phyloP scores from a whole-genome alignment of 2,113 vertebrate species.

The Psettodes erumei region DNA sequence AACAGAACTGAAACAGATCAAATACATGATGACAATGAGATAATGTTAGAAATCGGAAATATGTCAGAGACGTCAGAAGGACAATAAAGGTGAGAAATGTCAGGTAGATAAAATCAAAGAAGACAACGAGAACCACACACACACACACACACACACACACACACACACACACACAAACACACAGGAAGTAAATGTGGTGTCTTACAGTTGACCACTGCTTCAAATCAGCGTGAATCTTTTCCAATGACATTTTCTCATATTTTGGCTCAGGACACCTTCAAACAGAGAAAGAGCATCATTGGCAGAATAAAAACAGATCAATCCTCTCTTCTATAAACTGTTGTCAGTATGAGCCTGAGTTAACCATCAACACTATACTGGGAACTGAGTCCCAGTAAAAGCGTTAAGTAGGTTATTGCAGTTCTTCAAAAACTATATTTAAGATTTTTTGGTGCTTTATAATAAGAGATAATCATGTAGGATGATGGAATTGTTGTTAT shows the following conservation, averaged over 20 bases:
- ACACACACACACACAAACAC: slow-evolving; percentile 4
- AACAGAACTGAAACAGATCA: background rate
- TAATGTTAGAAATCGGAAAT: background rate
- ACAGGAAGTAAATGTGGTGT: background rate
- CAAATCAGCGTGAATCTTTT: slow-evolving; percentile 68
- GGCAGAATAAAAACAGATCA: background rate
- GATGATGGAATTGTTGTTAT: background rate
- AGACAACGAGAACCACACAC: background rate
- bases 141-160: slow-evolving; percentile 2
- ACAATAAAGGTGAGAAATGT: background rate
- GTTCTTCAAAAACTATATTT: background rate
- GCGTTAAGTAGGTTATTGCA: background rate
- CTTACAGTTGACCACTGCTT: slow-evolving; percentile 79
- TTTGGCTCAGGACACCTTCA: slow-evolving; percentile 61
- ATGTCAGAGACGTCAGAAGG: background rate
- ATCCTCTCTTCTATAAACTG: background rate
- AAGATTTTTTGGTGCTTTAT: background rate
- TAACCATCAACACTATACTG: background rate
- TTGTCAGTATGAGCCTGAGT: background rate
- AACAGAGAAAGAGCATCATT: slow-evolving; percentile 8
- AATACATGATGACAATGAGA: background rate
- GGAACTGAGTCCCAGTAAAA: no score
- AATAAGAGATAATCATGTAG: background rate
- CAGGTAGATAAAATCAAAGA: background rate
- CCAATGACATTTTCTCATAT: slow-evolving; percentile 54